phyloP scores from a whole-genome alignment of 35 echinoderm and acorn worm genomes.

The Heliocidaris tuberculata region DNA sequence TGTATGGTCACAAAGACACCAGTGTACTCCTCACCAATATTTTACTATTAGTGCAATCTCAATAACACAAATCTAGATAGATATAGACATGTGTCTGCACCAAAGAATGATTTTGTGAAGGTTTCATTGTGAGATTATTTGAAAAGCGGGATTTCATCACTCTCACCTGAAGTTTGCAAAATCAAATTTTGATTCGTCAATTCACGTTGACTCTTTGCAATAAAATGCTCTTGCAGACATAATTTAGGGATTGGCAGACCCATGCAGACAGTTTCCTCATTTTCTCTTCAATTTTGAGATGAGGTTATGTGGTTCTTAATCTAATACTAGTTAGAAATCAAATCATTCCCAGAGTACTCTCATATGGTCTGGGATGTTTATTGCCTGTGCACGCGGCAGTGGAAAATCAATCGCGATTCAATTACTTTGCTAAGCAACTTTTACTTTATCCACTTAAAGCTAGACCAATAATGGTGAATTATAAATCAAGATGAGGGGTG shows the following conservation, averaged over 20 bases:
- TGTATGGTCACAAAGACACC: too few species aligned
- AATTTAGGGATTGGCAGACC: not conserved
- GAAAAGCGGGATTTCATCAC: too few species aligned
- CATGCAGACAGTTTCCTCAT: not conserved
- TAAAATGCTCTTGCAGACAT: not conserved
- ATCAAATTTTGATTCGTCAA: not conserved
- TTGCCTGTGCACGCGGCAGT: not conserved
- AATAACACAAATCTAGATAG: too few species aligned
- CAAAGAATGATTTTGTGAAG: not conserved
- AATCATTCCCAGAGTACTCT: not conserved
- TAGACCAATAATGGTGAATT: not conserved
- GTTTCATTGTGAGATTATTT: not conserved
- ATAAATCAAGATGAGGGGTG: not conserved
- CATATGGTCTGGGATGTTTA: not conserved
- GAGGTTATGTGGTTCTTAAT: not conserved
- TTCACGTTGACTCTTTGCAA: not conserved
- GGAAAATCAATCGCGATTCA: slow-evolving; percentile 18
- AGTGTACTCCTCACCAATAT: too few species aligned
- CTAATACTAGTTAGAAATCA: not conserved
- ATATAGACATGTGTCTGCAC: too few species aligned
- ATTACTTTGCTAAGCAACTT: slow-evolving; percentile 31
- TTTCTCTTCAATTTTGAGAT: not conserved
- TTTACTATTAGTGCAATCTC: too few species aligned
- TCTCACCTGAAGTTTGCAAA: not conserved
- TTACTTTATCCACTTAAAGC: slow-evolving; percentile 18